phyloP scores from a whole-genome alignment of 2,888 invertebrate genomes.

The Tetranychus piercei region DNA sequence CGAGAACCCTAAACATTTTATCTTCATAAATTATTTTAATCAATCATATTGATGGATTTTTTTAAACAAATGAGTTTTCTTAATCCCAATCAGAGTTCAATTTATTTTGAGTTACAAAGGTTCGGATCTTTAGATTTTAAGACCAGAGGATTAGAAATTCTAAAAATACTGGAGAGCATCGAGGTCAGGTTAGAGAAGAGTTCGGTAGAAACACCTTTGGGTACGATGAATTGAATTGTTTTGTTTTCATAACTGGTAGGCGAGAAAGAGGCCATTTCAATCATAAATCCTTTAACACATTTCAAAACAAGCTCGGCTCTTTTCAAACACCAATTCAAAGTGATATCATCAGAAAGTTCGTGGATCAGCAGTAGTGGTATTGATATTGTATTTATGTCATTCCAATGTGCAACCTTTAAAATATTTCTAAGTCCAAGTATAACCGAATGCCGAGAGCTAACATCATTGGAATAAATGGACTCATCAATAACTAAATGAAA shows the following conservation, averaged over 20 bases:
- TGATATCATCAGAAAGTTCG: conserved; percentile 90
- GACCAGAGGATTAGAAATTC: conserved; percentile 70
- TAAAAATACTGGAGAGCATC: conserved; percentile 78
- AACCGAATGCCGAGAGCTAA: conserved; percentile 84
- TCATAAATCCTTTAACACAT: conserved; percentile 98
- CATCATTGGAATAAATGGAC: conserved; percentile 45
- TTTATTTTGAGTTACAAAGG: background rate
- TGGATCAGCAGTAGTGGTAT: conserved; percentile 80
- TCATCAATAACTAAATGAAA: conserved; percentile 90
- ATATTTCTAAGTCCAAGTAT: conserved; percentile 86
- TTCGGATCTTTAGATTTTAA: conserved; percentile 7
- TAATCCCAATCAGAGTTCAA: too few relatives aligned
- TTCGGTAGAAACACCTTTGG: conserved; percentile 61
- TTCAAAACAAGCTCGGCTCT: conserved; percentile 92
- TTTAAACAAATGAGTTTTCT: too few relatives aligned
- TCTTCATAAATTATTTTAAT: too few relatives aligned
- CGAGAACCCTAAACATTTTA: too few relatives aligned
- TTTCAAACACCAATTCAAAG: conserved; percentile 83
- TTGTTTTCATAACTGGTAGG: conserved; percentile 44
- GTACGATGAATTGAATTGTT: conserved; percentile 66
- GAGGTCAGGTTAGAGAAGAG: conserved; percentile 60
- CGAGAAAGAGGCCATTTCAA: conserved; percentile 87
- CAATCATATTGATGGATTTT: too few relatives aligned
- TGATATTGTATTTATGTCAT: conserved; percentile 78
- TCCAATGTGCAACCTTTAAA: conserved; percentile 78